Conservation (phyloP, 1,140 invertebrate genomes). For the Bombus turneri region DNA sequence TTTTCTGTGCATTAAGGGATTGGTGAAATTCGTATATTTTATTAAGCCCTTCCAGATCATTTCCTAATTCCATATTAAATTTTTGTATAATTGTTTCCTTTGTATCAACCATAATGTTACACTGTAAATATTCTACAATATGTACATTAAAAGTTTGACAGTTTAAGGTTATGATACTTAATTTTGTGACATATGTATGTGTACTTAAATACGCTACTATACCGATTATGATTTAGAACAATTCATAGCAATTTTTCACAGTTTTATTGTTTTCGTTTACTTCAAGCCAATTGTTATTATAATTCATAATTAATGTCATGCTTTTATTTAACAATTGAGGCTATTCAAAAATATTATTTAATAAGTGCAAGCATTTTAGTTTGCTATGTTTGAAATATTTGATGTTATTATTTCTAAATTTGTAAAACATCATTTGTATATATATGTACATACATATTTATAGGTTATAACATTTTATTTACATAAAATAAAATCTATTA, state of each 20-base stretch:
- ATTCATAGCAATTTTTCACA: not conserved
- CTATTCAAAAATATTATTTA: too few relatives aligned
- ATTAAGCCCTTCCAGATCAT: slow-evolving; percentile 82
- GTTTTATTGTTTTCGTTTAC: not conserved
- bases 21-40: slow-evolving; percentile 82
- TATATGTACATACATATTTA: too few relatives aligned
- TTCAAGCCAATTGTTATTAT: not conserved
- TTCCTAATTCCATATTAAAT: slow-evolving; percentile 84
- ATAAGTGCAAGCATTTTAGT: too few relatives aligned
- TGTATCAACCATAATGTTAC: slow-evolving; percentile 69
- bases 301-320: too few relatives aligned
- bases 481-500: too few relatives aligned
- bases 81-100: slow-evolving; percentile 81
- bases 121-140: not conserved
- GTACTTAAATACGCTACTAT: too few relatives aligned
- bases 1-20: slow-evolving; percentile 80
- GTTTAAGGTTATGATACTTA: not conserved
- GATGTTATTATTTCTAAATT: too few relatives aligned
- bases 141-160: not conserved
- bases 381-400: too few relatives aligned
- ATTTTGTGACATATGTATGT: not conserved
- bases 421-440: too few relatives aligned
- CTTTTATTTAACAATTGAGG: too few relatives aligned
- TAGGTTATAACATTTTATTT: too few relatives aligned
- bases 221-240: not conserved